phyloP scores from a whole-genome alignment of 2,113 vertebrate genomes.

The Raja brachyura region DNA sequence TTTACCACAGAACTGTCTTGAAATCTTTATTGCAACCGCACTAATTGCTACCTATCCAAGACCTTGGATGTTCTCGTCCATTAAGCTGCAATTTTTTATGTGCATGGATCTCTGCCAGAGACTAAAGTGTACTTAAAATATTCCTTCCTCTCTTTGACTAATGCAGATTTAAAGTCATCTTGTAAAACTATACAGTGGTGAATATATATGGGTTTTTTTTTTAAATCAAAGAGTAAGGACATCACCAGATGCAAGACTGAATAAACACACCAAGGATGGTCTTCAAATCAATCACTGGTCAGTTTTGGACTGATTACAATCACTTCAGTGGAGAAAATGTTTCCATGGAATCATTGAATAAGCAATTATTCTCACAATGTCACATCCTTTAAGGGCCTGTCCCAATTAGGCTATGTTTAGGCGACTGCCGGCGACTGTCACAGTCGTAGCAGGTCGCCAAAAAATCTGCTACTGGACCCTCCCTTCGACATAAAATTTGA shows the following conservation, averaged over 20 bases:
- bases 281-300: not conserved
- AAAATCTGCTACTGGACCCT: too few species aligned
- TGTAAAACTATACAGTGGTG: not conserved
- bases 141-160: too few species aligned
- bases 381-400: too few species aligned
- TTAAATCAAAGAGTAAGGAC: not conserved
- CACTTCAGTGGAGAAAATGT: not conserved
- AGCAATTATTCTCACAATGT: not conserved
- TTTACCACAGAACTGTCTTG: too few species aligned
- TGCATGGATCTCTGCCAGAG: not conserved
- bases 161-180: not conserved
- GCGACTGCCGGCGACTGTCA: too few species aligned
- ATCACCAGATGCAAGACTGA: not conserved
- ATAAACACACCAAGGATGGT: not conserved
- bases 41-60: not conserved
- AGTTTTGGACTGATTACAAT: not conserved
- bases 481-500: too few species aligned
- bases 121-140: constrained; percentile 12
- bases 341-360: not conserved
- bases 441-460: too few species aligned
- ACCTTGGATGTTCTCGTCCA: not conserved
- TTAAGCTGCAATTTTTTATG: constrained; percentile 4
- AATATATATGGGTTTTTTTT: not conserved
- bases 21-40: not conserved
- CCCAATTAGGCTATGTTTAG: too few species aligned